These are phyloP conservation scores for Coboldia fuscipes DNA, from an alignment of 1,140 invertebrate genomes.

Conservation along the genomic window DNA sequence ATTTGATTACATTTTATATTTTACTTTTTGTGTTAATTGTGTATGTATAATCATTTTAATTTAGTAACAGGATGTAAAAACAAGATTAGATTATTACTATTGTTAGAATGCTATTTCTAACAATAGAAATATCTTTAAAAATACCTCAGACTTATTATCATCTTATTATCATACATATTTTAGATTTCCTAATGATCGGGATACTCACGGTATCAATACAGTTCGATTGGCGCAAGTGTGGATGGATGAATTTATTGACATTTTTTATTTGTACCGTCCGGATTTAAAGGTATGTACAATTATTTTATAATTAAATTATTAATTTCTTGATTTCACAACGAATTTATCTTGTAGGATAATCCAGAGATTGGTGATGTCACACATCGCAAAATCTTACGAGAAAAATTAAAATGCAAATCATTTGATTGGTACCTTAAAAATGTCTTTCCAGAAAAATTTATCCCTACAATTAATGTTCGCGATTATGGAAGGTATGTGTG, in stretches of 20 bases:
- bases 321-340: conserved; percentile 14
- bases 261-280: conserved; percentile 62
- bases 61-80: too few relatives aligned
- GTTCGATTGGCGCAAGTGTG: conserved; percentile 81
- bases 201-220: conserved; percentile 86
- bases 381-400: conserved; percentile 41
- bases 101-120: too few relatives aligned
- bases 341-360: conserved; percentile 15
- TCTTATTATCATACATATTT: background rate
- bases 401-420: conserved; percentile 50
- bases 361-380: conserved; percentile 46
- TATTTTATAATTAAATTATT: conserved; percentile 9
- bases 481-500: conserved; percentile 42
- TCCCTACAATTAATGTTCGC: conserved; percentile 56
- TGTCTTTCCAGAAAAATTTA: conserved; percentile 68
- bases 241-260: conserved; percentile 88
- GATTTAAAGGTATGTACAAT: conserved; percentile 42
- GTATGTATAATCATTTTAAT: too few relatives aligned
- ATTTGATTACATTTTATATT: too few relatives aligned
- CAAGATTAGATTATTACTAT: too few relatives aligned
- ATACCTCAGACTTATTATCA: too few relatives aligned
- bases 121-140: too few relatives aligned
- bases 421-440: conserved; percentile 67
- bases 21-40: too few relatives aligned
- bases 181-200: conserved; percentile 53